These are phyloP conservation scores for Rhabdomys pumilio DNA, from an alignment of 2,797 vertebrate genomes.

Conservation along the genomic window DNA sequence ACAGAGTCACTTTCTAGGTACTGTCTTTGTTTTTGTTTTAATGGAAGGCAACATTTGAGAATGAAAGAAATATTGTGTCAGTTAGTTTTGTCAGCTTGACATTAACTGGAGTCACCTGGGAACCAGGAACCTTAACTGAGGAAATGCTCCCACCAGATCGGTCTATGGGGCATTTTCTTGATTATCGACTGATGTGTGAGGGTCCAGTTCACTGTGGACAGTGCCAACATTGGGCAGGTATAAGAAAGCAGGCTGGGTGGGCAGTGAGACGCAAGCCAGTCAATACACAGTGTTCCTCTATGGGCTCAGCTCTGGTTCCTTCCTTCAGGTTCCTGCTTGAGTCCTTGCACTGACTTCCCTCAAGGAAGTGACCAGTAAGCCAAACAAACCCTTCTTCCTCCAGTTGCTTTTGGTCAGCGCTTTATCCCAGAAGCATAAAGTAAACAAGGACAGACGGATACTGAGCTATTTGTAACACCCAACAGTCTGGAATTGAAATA, in stretches of 20 bases:
- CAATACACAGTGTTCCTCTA: not conserved
- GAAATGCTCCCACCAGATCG: not conserved
- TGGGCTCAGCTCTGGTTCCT: not conserved
- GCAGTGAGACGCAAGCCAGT: not conserved
- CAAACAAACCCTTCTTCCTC: not conserved
- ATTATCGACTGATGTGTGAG: not conserved
- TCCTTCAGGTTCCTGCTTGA: not conserved
- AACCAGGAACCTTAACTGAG: not conserved
- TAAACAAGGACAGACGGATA: not conserved
- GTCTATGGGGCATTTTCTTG: not conserved
- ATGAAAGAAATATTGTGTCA: not conserved
- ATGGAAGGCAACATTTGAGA: constrained; percentile 20
- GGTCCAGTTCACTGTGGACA: not conserved
- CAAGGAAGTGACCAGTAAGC: not conserved
- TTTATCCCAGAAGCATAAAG: not conserved
- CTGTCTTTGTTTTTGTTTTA: not conserved
- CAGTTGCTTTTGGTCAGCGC: not conserved
- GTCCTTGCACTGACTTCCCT: not conserved
- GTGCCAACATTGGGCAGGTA: not conserved
- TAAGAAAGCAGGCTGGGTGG: not conserved
- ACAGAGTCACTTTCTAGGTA: constrained; percentile 30
- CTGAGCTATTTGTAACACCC: constrained; percentile 19
- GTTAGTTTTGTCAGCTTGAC: not conserved
- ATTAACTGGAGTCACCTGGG: not conserved
- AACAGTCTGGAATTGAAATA: constrained; percentile 37